Base-by-base conservation (phyloP, 2,888 invertebrate species). In the Acronicta aceris region DNA sequence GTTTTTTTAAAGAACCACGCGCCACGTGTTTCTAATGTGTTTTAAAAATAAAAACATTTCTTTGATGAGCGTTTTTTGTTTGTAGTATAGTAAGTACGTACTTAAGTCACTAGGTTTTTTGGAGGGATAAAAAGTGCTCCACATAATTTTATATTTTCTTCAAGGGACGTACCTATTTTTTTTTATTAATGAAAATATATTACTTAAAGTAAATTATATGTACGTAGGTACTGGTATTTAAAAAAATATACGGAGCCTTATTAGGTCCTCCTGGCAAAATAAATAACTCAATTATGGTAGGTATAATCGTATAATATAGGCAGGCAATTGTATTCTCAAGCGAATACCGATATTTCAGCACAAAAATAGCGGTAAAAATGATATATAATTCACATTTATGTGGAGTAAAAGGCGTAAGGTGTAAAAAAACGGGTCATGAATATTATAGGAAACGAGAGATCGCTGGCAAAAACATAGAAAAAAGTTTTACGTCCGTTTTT, bases 1-100 rank as follows among this genome's bases (percentile, higher is more conserved):
- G 88, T 90, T 93, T 93, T 92, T 92, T 84, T 91, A 83, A 54
- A 60, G 67, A 70, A 86, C 90, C 91, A 91, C 91, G 91, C 71
- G 87, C 90, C 91, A 91, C 92, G 91, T 92, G 92, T 90, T 89
- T 79, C 57, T 68, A 81, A 79, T 84, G 81, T 79, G 83, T 73
- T 82, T 82, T 80, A 76, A 78, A 83, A 83, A 87, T 81, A 84
- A 80, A 79, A 78, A 78, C 78, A 72, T 59, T 30, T 68, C 50
- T 59, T 61, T 42, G 61, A 53, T 58, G 71, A 59, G 53, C 62
- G 70, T 73, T 78, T 77, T 80, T 75, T 80, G 61, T 65, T 52
- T 33, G 12, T 36, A 38, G 21, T 3, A n/a, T n/a, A 21, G 21
- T 21, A 61, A 73, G 61, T 58, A 63, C 49, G 41, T 60, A 71